Evolutionary conservation across 2,888 invertebrate genomes (phyloP).

Genomic region (Thumatha senex): DNA sequence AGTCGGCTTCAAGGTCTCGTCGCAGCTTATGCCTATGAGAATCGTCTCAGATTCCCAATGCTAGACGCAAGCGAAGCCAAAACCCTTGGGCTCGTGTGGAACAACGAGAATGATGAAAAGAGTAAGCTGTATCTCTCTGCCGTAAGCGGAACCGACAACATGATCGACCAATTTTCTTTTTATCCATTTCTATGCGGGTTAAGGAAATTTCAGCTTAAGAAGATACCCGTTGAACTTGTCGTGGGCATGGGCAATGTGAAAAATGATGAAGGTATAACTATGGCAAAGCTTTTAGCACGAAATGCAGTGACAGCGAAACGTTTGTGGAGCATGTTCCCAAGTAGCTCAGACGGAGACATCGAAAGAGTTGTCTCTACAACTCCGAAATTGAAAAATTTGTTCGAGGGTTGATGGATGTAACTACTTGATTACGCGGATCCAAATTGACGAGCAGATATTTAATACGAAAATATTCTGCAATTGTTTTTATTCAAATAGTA

Average conservation of each 20-base stretch:
- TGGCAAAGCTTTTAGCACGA: conserved; percentile 40
- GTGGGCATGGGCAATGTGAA: conserved; percentile 56
- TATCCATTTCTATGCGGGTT: conserved; percentile 56
- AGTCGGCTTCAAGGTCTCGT: conserved; percentile 53
- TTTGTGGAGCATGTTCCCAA: conserved; percentile 48
- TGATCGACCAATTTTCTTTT: conserved; percentile 51
- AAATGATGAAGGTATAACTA: conserved; percentile 42
- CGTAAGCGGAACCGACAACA: conserved; percentile 55
- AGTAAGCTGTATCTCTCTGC: conserved; percentile 53
- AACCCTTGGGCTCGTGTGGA: conserved; percentile 50
- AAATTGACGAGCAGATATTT: conserved; percentile 25
- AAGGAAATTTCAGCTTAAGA: conserved; percentile 51
- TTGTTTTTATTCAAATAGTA: conserved; percentile 8
- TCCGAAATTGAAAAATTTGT: conserved; percentile 32
- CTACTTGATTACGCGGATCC: not conserved
- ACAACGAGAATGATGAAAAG: conserved; percentile 36
- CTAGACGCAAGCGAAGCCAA: conserved; percentile 47
- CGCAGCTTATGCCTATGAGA: conserved; percentile 55
- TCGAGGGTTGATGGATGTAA: conserved; percentile 12
- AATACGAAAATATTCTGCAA: conserved; percentile 22
- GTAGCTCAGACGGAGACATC: conserved; percentile 30
- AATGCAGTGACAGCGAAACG: conserved; percentile 31
- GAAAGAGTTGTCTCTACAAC: conserved; percentile 20
- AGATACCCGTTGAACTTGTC: conserved; percentile 47
- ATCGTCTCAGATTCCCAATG: conserved; percentile 44